Evolutionary conservation across 2,888 invertebrate genomes (phyloP).

Genomic region (Drosophila formosana): DNA sequence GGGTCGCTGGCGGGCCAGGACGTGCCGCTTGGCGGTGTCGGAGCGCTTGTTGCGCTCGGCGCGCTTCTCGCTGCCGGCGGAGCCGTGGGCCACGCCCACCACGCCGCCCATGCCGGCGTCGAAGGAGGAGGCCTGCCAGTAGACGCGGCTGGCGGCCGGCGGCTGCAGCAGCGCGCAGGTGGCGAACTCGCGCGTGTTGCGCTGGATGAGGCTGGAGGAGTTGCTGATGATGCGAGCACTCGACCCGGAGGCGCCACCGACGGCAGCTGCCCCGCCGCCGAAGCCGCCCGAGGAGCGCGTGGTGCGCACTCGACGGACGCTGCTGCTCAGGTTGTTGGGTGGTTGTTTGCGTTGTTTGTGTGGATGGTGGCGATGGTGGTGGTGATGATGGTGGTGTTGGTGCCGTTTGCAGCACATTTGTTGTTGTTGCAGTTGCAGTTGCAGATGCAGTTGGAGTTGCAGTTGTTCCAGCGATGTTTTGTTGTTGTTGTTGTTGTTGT

Average conservation of each 20-base stretch:
- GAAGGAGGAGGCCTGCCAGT: slow-evolving; percentile 92
- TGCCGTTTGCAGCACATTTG: slow-evolving; percentile 69
- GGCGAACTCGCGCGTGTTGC: slow-evolving; percentile 83
- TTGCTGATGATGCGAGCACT: slow-evolving; percentile 81
- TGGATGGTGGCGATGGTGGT: slow-evolving; percentile 50
- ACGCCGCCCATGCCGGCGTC: slow-evolving; percentile 86
- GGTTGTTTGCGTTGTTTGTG: slow-evolving; percentile 58
- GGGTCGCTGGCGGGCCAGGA: slow-evolving; percentile 91
- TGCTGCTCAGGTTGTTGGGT: slow-evolving; percentile 57
- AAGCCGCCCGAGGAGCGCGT: slow-evolving; percentile 25
- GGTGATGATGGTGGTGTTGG: slow-evolving; percentile 69
- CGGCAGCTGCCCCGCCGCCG: slow-evolving; percentile 29
- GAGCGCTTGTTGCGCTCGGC: slow-evolving; percentile 87
- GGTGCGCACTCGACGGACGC: slow-evolving; percentile 77
- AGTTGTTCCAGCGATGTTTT: slow-evolving; percentile 82
- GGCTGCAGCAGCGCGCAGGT: slow-evolving; percentile 87
- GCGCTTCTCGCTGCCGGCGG: slow-evolving; percentile 78
- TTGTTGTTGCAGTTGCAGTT: slow-evolving; percentile 57
- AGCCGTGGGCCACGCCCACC: slow-evolving; percentile 32
- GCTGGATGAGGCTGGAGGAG: slow-evolving; percentile 82
- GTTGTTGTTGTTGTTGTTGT: slow-evolving; percentile 39
- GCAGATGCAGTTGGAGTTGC: slow-evolving; percentile 58
- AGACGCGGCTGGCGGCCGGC: slow-evolving; percentile 86
- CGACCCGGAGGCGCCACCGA: slow-evolving; percentile 46
- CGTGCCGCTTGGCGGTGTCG: slow-evolving; percentile 90